Percentiles rank a stretch among this genome's conserved stretches.
Conservation (phyloP, 2,797 vertebrate genomes). For the Coluber constrictor region DNA sequence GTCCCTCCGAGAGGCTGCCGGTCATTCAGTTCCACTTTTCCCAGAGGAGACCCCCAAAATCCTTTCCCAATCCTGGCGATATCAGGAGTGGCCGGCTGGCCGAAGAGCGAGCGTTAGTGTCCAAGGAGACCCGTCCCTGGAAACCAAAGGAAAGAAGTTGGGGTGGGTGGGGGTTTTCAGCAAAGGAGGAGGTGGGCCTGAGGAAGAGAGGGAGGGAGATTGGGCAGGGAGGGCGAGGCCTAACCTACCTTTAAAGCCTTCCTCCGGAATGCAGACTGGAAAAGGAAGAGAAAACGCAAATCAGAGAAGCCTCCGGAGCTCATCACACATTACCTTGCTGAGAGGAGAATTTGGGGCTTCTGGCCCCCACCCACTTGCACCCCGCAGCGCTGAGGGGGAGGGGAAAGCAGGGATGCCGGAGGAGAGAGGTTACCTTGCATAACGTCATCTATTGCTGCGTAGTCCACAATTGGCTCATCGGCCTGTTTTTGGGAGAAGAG, state of each 20-base stretch:
- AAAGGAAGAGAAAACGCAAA: constrained; percentile 11
- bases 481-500: constrained; percentile 72
- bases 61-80: constrained; percentile 50
- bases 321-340: not conserved
- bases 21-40: constrained; percentile 47
- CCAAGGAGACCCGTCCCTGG: constrained; percentile 77
- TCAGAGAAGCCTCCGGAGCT: not conserved
- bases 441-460: constrained; percentile 93
- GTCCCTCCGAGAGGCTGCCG: constrained; percentile 60
- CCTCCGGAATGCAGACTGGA: constrained; percentile 94
- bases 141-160: not conserved
- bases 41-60: constrained; percentile 59
- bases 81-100: constrained; percentile 20
- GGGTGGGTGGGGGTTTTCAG: no score
- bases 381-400: no score
- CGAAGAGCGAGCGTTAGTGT: constrained; percentile 64
- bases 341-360: no score
- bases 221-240: constrained; percentile 26
- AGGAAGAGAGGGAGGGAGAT: not conserved
- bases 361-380: no score
- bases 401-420: no score
- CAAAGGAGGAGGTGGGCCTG: not conserved
- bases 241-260: constrained; percentile 99
- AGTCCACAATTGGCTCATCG: constrained; percentile 94
- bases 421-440: constrained; percentile 83